Evolutionary conservation across 2,113 vertebrate species (phyloP), one percentile per base, ranked within the genome.

Genomic region (Xenopus laevis): DNA sequence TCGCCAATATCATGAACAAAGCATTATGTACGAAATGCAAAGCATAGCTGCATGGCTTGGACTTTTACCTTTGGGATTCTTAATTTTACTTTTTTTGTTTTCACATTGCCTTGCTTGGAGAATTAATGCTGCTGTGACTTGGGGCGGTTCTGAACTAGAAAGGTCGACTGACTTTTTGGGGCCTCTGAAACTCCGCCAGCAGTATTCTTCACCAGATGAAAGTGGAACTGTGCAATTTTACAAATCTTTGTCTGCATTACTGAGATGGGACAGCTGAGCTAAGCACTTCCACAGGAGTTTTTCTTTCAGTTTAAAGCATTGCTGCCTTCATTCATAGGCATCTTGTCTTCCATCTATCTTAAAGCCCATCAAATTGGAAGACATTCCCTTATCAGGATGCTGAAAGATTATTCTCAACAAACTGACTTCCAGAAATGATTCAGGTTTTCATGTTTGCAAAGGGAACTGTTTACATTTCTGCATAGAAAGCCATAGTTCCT

Each of bases 1-100:
- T 98, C 80, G 95, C 95, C 83, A 89, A 88, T 77, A 89, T 82
- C 79, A 88, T 98, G 93, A 95, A 98, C 74, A 87, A 92, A 47
- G 82, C 92, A 8, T 83, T 98, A 84, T 79, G 78, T 79, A 13
- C 23, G 4, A 7, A 45, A 3, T 13, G 10, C 4, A 75, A 53
- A 15, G 8, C 16, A 16, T 69, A 55, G 23, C 18, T 47, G 46
- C 18, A 18, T 18, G 0, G 18, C 3, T 13, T 59, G 12, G 15
- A 8, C 15, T 55, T 55, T 16, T 55, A 2, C 17, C 17, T 1
- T 53, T 55, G 13, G 17, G 16, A 2, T 16, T 55, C 53, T 55
- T n/a, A 1, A 55, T 55, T 55, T 55, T 4, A n/a, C 9, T 55
- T 5, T 16, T 16, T n/a, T n/a, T 55, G 3, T 16, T 16, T n/a